These are phyloP conservation scores for Danionella dracula DNA, from an alignment of 2,797 vertebrate genomes.

Conservation along the genomic window DNA sequence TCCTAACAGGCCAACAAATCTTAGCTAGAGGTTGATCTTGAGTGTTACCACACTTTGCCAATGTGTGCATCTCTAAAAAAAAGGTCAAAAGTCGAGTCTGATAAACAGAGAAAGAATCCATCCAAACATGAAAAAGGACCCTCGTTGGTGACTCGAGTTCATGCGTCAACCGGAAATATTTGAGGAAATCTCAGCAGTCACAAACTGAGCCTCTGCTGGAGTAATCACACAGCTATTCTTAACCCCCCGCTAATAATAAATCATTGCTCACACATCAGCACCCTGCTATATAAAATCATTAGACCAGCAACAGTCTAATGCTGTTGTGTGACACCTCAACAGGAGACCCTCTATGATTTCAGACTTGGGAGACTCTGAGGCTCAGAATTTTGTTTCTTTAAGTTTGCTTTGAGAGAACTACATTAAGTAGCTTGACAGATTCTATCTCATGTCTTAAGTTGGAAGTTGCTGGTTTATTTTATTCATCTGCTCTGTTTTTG, in stretches of 20 bases:
- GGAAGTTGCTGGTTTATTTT: too few species aligned
- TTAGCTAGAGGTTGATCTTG: too few species aligned
- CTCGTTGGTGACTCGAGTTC: conserved; percentile 55
- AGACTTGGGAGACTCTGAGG: not conserved
- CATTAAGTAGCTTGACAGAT: too few species aligned
- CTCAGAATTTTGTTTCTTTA: too few species aligned
- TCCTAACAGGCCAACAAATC: too few species aligned
- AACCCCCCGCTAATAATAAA: conserved; percentile 43
- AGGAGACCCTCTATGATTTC: conserved; percentile 10
- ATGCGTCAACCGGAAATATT: conserved; percentile 59
- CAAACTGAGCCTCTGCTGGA: conserved; percentile 41
- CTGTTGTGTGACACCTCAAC: conserved; percentile 12
- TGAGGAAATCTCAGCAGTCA: conserved; percentile 53
- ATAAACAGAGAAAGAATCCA: conserved; percentile 64
- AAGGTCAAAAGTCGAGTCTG: conserved; percentile 56
- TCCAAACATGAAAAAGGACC: conserved; percentile 62
- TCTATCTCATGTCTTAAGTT: too few species aligned
- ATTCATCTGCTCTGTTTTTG: too few species aligned
- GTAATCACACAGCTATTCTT: conserved; percentile 42
- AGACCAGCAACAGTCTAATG: conserved; percentile 2
- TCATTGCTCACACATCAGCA: conserved; percentile 40
- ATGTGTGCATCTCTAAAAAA: conserved; percentile 58
- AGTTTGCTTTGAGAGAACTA: too few species aligned
- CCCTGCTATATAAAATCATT: conserved; percentile 47
- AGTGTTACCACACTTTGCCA: too few species aligned